Conservation (phyloP, 2,113 vertebrate species). For the Dermatemys mawii region DNA sequence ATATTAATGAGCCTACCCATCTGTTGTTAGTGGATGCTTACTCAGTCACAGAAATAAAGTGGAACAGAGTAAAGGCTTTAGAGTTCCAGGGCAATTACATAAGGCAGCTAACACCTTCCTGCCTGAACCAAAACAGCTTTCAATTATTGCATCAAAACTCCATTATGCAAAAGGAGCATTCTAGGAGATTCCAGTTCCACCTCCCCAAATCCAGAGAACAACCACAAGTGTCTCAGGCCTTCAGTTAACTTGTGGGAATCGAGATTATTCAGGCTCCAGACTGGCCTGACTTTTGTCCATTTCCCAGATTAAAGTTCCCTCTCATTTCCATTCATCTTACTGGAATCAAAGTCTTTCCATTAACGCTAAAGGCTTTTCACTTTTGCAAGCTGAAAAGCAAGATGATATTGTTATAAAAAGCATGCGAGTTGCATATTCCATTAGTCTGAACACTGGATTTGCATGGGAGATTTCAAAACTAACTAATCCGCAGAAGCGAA, state of each 20-base stretch:
- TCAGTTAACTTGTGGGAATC: neutral
- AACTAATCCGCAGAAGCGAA: neutral
- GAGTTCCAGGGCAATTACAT: accelerated
- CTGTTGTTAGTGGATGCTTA: neutral
- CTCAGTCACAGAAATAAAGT: neutral
- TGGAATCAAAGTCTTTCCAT: neutral
- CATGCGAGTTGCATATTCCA: neutral
- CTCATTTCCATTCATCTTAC: neutral
- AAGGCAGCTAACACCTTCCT: neutral
- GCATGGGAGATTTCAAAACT: neutral
- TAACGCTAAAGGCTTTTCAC: accelerated
- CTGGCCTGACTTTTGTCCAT: neutral
- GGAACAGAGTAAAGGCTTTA: neutral
- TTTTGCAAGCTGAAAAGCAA: neutral
- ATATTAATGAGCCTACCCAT: neutral
- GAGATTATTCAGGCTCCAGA: neutral
- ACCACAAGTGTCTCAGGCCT: too few relatives aligned
- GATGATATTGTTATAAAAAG: neutral
- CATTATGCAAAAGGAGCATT: neutral
- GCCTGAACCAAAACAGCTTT: accelerated
- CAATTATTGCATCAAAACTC: neutral
- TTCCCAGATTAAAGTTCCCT: accelerated
- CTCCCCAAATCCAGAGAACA: neutral
- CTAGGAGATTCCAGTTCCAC: neutral
- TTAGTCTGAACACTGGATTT: neutral